Percentiles rank a stretch among this genome's conserved stretches.
phyloP scores from a whole-genome alignment of 1,140 invertebrate species.

The Eubasilissa regina region DNA sequence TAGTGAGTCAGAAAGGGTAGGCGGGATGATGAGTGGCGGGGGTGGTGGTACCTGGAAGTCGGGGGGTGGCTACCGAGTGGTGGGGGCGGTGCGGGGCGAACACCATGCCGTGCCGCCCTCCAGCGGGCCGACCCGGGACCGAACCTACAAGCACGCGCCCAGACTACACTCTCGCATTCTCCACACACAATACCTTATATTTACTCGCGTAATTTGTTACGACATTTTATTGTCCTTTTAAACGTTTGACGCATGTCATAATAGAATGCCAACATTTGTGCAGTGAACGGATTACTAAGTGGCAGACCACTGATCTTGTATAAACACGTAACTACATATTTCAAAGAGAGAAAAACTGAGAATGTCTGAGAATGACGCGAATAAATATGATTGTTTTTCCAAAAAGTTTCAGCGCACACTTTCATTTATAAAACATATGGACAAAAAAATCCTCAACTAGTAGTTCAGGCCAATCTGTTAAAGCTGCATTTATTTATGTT shows the following conservation, averaged over 20 bases:
- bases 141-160: conserved; percentile 74
- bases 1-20: background rate
- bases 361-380: background rate
- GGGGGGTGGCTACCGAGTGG: conserved; percentile 72
- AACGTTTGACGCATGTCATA: too few species aligned
- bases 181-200: background rate
- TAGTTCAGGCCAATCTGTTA: conserved; percentile 29
- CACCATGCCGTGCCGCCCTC: conserved; percentile 80
- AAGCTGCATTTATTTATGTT: conserved; percentile 11
- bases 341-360: background rate
- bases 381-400: conserved; percentile 1
- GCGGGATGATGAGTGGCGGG: conserved; percentile 60
- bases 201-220: background rate
- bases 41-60: conserved; percentile 71
- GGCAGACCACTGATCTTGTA: too few species aligned
- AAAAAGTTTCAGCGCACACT: background rate
- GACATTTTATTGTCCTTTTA: too few species aligned
- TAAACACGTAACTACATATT: too few species aligned
- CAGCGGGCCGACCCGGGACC: conserved; percentile 77
- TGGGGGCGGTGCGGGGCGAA: conserved; percentile 70
- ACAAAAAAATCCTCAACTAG: conserved; percentile 13
- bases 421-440: conserved; percentile 12
- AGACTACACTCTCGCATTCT: conserved; percentile 53
- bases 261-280: too few species aligned
- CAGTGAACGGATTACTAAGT: too few species aligned